Evolutionary conservation across 2,888 invertebrate species (phyloP).

Genomic region (Spisula solida): DNA sequence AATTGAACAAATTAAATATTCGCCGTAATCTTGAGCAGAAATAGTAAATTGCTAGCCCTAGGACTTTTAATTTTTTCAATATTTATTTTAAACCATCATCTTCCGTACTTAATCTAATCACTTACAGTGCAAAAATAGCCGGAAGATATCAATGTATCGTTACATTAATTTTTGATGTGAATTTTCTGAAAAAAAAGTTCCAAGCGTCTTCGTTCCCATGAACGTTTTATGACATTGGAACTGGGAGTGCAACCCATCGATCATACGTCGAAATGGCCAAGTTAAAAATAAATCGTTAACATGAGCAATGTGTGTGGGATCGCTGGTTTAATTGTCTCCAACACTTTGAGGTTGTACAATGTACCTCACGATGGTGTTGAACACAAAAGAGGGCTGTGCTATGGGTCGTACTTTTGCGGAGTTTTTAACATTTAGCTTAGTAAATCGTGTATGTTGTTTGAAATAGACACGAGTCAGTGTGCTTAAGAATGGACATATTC

Average conservation of each 20-base stretch:
- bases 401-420: too few species aligned
- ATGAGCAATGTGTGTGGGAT: too few species aligned
- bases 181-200: background rate
- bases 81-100: background rate
- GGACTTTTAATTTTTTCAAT: background rate
- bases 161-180: constrained; percentile 1
- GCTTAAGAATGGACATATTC: too few species aligned
- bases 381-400: too few species aligned
- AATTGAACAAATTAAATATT: background rate
- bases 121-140: background rate
- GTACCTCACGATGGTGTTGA: too few species aligned
- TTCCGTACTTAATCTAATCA: background rate
- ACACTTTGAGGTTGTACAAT: too few species aligned
- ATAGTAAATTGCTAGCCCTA: background rate
- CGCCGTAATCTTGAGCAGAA: background rate
- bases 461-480: too few species aligned
- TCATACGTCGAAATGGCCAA: too few species aligned
- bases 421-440: too few species aligned
- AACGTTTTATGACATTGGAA: background rate
- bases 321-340: too few species aligned
- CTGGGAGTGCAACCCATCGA: background rate
- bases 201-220: background rate
- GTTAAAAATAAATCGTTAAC: too few species aligned
- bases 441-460: too few species aligned
- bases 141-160: background rate